Conservation (phyloP, 2,888 invertebrate genomes). For the Myathropa florea region DNA sequence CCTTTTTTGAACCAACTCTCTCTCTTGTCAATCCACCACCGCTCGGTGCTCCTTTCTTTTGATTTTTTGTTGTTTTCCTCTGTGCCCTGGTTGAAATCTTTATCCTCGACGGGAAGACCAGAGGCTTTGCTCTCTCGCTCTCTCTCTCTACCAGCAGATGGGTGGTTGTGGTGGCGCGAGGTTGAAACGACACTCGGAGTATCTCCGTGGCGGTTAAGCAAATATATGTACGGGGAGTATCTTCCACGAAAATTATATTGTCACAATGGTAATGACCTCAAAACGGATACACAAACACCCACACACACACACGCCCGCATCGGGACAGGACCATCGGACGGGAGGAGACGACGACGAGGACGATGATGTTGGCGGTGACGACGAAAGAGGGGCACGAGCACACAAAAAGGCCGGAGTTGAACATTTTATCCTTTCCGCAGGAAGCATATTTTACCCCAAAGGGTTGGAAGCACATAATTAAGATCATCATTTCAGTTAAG, state of each 20-base stretch:
- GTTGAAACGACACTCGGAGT: neutral
- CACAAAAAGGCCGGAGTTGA: constrained; percentile 38
- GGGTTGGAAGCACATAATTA: constrained; percentile 70
- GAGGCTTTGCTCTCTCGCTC: too few species aligned
- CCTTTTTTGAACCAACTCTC: constrained; percentile 9
- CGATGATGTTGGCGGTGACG: too few species aligned
- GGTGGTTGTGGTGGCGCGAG: neutral
- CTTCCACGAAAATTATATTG: constrained; percentile 64
- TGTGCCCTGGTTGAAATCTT: constrained; percentile 34
- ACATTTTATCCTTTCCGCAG: constrained; percentile 63
- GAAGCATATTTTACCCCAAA: constrained; percentile 63
- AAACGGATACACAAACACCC: constrained; percentile 31
- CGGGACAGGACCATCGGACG: neutral
- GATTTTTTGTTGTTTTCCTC: neutral
- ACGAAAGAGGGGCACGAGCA: neutral
- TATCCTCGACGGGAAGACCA: constrained; percentile 32
- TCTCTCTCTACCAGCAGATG: neutral
- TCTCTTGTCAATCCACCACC: neutral
- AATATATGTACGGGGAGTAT: constrained; percentile 28
- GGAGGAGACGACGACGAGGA: neutral
- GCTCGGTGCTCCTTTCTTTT: constrained; percentile 6
- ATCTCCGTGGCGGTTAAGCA: constrained; percentile 51
- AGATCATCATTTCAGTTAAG: constrained; percentile 70
- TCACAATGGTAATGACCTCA: constrained; percentile 70
- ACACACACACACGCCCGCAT: neutral